Percentiles rank a stretch among this genome's conserved stretches.
These are phyloP conservation scores for Caerostris darwini DNA, from an alignment of 1,140 invertebrate genomes.

Conservation along the genomic window DNA sequence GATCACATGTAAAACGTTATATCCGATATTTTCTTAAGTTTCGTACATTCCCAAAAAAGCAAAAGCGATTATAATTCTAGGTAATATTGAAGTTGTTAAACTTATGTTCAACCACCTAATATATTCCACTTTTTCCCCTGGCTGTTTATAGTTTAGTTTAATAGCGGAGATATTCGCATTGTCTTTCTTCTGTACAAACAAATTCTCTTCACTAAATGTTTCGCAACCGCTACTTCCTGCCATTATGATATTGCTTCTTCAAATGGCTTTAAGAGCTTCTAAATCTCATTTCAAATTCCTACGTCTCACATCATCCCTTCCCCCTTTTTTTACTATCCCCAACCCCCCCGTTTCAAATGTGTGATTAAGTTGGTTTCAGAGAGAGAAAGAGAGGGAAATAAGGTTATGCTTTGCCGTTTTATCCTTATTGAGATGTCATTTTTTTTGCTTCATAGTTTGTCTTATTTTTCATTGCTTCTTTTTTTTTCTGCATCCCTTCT, in stretches of 20 bases:
- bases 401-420: slow-evolving; percentile 46
- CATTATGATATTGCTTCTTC: slow-evolving; percentile 48
- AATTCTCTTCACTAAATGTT: slow-evolving; percentile 28
- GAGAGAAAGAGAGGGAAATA: slow-evolving; percentile 7
- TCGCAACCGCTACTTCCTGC: neutral
- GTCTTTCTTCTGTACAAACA: neutral
- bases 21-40: too few species aligned
- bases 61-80: neutral
- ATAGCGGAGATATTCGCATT: neutral
- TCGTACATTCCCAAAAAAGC: too few species aligned
- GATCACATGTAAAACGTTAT: too few species aligned
- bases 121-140: neutral
- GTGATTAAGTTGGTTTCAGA: slow-evolving; percentile 25
- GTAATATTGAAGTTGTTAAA: neutral
- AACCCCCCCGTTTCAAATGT: neutral
- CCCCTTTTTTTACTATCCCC: neutral
- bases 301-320: neutral
- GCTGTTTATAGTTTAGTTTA: slow-evolving; percentile 10
- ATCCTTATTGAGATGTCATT: slow-evolving; percentile 18
- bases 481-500: neutral
- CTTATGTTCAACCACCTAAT: neutral
- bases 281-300: slow-evolving; percentile 52
- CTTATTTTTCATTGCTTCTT: neutral
- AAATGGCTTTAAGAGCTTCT: slow-evolving; percentile 24
- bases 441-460: neutral